Base-by-base conservation (phyloP, 2,888 invertebrate species). In the Nudaria mundana region DNA sequence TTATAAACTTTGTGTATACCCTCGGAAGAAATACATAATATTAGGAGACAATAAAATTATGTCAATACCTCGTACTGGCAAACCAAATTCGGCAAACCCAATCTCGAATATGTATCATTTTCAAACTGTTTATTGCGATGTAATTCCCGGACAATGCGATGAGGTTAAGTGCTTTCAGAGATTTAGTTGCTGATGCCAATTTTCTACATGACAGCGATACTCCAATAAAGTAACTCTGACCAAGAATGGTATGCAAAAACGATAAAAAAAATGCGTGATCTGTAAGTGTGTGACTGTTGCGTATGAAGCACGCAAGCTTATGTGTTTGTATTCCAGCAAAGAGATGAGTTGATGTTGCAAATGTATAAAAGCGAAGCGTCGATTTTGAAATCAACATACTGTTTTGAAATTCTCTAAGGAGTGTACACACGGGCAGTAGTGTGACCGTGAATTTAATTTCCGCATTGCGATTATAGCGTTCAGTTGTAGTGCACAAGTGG, bases 311-410 rank as follows among this genome's bases (percentile, higher is more conserved):
- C 62, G 40, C 20, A 36, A 48, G 44, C 57, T 49, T 56, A 54
- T 70, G 61, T 62, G 48, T 68, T 43, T 56, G 63, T 64, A 52
- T 60, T 72, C 66, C 71, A 71, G 75, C 74, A 69, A 76, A 72
- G 67, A 73, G 75, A 77, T 75, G 79, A 76, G 69, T 78, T 76
- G 84, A 84, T 86, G 83, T 81, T 82, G 81, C 84, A 78, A 80
- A 80, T 82, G 79, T 87, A 87, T 87, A 87, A 82, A 88, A 88
- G 83, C 82, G 77, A 72, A 69, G 81, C 76, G 76, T 53, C 56
- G 81, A 83, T 88, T 87, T 85, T 86, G 86, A 86, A 84, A 87
- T 87, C 86, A 85, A 76, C 88, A 88, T 66, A 87, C 76, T 81
- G 76, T 81, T 81, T 86, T 86, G 81, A 73, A 74, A 79, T 80